These are phyloP conservation scores for Drosophila kuntzei DNA, from an alignment of 2,888 invertebrate species.

Conservation along the genomic window DNA sequence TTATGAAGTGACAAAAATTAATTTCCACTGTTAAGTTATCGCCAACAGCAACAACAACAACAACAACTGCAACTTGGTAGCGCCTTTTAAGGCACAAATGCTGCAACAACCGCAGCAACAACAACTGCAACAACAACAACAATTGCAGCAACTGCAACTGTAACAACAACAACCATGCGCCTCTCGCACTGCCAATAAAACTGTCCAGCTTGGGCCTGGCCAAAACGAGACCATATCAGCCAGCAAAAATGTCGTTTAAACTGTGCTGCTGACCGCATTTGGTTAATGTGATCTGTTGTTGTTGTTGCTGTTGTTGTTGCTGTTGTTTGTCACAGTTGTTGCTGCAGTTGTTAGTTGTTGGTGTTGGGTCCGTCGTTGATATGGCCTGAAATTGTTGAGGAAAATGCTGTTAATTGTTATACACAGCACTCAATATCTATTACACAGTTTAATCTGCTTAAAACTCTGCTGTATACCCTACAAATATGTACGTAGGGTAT, in stretches of 20 bases:
- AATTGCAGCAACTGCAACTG: constrained; percentile 21
- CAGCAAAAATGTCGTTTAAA: constrained; percentile 78
- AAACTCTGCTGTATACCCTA: not conserved
- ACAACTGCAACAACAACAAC: constrained; percentile 31
- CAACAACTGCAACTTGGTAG: constrained; percentile 41
- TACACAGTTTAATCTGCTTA: constrained; percentile 1
- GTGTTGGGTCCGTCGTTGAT: constrained; percentile 37
- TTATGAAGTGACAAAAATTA: constrained; percentile 85
- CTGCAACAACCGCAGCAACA: constrained; percentile 44
- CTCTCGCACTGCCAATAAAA: constrained; percentile 78
- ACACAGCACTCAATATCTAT: constrained; percentile 9
- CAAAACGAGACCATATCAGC: constrained; percentile 80
- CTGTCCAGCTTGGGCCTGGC: constrained; percentile 61
- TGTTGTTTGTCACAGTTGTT: constrained; percentile 24
- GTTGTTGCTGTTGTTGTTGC: constrained; percentile 30
- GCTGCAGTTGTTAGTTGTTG: constrained; percentile 18
- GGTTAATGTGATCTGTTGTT: constrained; percentile 72
- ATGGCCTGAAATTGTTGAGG: constrained; percentile 57
- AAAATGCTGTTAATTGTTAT: constrained; percentile 60
- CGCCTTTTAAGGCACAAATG: constrained; percentile 71
- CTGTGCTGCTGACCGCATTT: constrained; percentile 80
- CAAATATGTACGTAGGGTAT: not conserved
- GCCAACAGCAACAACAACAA: constrained; percentile 46
- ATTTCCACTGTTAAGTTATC: constrained; percentile 84
- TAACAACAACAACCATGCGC: constrained; percentile 38